Conservation (phyloP, 2,113 vertebrate species). For the Amblyopsis rosae region DNA sequence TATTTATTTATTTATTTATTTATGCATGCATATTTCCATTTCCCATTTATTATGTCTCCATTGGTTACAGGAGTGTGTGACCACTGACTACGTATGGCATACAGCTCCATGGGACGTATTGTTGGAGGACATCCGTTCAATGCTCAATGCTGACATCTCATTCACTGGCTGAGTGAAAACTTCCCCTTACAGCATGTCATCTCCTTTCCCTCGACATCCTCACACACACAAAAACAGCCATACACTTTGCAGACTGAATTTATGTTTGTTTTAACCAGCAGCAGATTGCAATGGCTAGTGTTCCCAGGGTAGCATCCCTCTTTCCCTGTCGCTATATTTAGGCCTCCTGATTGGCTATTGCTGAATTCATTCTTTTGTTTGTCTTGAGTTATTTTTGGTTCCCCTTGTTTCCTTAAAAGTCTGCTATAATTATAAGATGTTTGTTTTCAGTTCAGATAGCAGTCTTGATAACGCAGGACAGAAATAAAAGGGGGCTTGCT, state of each 20-base stretch:
- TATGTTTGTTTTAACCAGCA: constrained; percentile 31
- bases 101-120: constrained; percentile 7
- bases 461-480: background rate
- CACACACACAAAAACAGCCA: constrained; percentile 12
- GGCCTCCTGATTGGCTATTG: constrained; percentile 7
- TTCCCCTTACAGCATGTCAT: constrained; percentile 30
- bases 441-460: background rate
- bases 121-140: constrained; percentile 23
- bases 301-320: constrained; percentile 11
- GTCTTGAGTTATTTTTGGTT: background rate
- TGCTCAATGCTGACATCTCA: background rate
- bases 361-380: constrained; percentile 19
- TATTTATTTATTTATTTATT: background rate
- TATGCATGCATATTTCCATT: background rate
- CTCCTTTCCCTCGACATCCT: constrained; percentile 27
- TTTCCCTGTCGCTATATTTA: constrained; percentile 22
- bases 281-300: background rate
- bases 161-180: constrained; percentile 15
- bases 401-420: background rate
- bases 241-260: constrained; percentile 1
- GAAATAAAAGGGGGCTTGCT: constrained; percentile 32
- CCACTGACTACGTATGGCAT: constrained; percentile 1
- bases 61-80: background rate
- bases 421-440: background rate
- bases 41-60: background rate